Conservation (phyloP, 1,140 invertebrate species). For the Bombus balteatus region DNA sequence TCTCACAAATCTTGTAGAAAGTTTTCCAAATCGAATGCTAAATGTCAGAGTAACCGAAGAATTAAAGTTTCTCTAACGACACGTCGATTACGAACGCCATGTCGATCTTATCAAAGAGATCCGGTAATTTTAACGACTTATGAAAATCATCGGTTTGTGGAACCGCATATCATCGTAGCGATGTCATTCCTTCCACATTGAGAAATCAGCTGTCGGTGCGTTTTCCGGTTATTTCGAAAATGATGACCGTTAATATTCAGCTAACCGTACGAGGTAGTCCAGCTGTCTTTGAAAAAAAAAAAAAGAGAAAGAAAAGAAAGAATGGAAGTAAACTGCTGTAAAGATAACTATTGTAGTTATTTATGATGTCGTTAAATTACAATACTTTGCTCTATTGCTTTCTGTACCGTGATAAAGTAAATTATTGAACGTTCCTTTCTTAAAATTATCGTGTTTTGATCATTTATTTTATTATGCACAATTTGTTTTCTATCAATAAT, state of each 20-base stretch:
- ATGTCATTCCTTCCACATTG: neutral
- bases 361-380: neutral
- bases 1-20: neutral
- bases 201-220: constrained; percentile 17
- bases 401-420: neutral
- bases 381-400: neutral
- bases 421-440: neutral
- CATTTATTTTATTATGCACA: neutral
- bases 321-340: neutral
- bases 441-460: neutral
- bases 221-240: constrained; percentile 24
- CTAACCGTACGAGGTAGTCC: neutral
- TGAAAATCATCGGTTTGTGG: neutral
- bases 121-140: neutral
- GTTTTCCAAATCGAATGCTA: constrained; percentile 34
- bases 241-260: neutral
- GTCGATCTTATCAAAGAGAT: constrained; percentile 7
- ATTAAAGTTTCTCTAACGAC: neutral
- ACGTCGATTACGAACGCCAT: constrained; percentile 14
- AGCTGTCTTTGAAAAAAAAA: neutral
- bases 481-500: neutral
- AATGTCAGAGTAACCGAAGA: constrained; percentile 16
- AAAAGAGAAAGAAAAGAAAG: neutral
- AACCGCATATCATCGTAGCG: neutral
- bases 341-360: neutral